These are phyloP conservation scores for Syrista parreyssii DNA, from an alignment of 2,888 invertebrate genomes.

Conservation along the genomic window DNA sequence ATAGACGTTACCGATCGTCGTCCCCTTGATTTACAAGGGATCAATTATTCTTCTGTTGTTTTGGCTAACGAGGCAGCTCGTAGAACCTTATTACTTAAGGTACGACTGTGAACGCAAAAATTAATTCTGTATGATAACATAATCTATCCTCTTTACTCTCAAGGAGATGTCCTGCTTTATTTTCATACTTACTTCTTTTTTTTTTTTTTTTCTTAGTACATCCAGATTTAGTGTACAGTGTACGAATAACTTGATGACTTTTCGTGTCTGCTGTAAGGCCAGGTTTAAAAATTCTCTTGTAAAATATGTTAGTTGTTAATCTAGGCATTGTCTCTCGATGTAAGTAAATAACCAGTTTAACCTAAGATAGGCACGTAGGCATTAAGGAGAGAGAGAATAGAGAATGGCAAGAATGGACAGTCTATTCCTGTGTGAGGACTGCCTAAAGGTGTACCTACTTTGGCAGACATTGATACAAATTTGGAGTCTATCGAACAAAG, in stretches of 20 bases:
- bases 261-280: conserved; percentile 47
- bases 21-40: background rate
- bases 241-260: conserved; percentile 46
- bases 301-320: conserved; percentile 58
- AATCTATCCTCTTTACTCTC: too few relatives aligned
- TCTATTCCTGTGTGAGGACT: conserved; percentile 38
- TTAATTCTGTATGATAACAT: background rate
- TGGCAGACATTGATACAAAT: conserved; percentile 54
- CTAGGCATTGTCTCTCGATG: conserved; percentile 50
- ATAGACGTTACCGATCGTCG: background rate
- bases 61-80: background rate
- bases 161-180: background rate
- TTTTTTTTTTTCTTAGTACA: conserved; percentile 3
- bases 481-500: conserved; percentile 1
- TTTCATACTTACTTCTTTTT: background rate
- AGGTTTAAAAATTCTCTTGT: conserved; percentile 53
- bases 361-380: conserved; percentile 46
- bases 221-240: conserved; percentile 54
- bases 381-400: conserved; percentile 45
- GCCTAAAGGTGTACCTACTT: conserved; percentile 57
- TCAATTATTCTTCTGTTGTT: background rate
- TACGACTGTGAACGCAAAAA: background rate
- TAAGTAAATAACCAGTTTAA: conserved; percentile 51
- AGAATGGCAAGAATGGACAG: conserved; percentile 49
- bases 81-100: background rate